A percentile compares a stretch with the other conserved stretches of the same genome.
Conservation (phyloP, 1,140 invertebrate species). For the Belonocnema kinseyi region DNA sequence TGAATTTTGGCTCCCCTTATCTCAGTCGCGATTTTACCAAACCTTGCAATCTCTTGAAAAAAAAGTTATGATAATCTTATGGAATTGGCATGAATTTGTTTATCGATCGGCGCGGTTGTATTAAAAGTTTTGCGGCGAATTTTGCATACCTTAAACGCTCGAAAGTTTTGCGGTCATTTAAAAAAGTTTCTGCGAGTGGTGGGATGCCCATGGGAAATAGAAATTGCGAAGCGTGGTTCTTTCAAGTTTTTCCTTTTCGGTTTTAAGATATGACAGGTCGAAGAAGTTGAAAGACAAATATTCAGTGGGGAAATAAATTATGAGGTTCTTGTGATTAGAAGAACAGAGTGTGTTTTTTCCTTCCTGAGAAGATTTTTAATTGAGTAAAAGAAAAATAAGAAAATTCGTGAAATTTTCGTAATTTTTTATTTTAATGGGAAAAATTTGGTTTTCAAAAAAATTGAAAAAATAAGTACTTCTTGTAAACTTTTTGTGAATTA, state of each 20-base stretch:
- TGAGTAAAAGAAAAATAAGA: too few species aligned
- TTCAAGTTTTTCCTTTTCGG: background rate
- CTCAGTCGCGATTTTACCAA: background rate
- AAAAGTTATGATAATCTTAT: background rate
- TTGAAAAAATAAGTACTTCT: too few species aligned
- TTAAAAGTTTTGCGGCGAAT: background rate
- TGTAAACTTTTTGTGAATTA: too few species aligned
- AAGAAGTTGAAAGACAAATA: too few species aligned
- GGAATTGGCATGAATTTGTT: background rate
- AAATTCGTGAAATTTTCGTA: too few species aligned
- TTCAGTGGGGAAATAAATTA: too few species aligned
- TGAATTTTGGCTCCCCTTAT: background rate
- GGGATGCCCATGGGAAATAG: slow-evolving; percentile 14
- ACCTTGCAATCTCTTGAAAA: background rate
- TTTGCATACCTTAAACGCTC: slow-evolving; percentile 28
- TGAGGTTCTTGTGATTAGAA: too few species aligned
- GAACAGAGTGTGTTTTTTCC: too few species aligned
- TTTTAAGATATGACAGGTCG: background rate
- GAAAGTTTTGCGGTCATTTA: slow-evolving; percentile 28
- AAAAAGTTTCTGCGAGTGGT: slow-evolving; percentile 7
- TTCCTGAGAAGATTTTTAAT: too few species aligned
- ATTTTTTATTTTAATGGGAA: too few species aligned
- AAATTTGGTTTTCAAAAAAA: too few species aligned
- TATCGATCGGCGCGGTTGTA: slow-evolving; percentile 27
- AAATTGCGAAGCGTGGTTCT: slow-evolving; percentile 21